Percentiles rank a stretch among this genome's conserved stretches.
Evolutionary conservation across 2,888 invertebrate genomes (phyloP).

Genomic region (Synanthedon tipuliformis): DNA sequence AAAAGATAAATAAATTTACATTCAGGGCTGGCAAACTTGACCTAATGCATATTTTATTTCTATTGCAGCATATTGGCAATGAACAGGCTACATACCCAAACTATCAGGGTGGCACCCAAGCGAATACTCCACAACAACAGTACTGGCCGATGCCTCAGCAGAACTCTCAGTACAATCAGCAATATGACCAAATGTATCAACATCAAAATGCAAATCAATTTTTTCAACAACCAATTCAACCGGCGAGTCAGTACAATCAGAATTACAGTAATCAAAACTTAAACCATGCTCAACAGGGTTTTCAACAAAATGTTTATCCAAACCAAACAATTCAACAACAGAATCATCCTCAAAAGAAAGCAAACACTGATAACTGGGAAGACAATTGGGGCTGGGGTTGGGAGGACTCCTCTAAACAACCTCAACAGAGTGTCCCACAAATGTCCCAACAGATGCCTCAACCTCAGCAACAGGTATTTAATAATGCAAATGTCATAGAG

Average conservation of each 20-base stretch:
- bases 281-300: constrained; percentile 28
- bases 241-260: constrained; percentile 38
- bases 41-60: constrained; percentile 3
- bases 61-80: constrained; percentile 45
- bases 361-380: constrained; percentile 46
- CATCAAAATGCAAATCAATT: constrained; percentile 44
- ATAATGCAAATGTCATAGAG: constrained; percentile 63
- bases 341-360: constrained; percentile 26
- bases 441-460: constrained; percentile 12
- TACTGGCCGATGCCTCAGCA: constrained; percentile 39
- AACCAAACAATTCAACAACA: constrained; percentile 32
- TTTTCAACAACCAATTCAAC: constrained; percentile 27
- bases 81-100: constrained; percentile 47
- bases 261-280: constrained; percentile 37
- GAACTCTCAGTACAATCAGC: constrained; percentile 24
- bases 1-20: too few species aligned
- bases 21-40: background rate
- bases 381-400: constrained; percentile 73
- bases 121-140: constrained; percentile 30
- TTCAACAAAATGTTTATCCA: constrained; percentile 38
- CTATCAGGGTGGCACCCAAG: constrained; percentile 25
- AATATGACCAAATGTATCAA: constrained; percentile 44
- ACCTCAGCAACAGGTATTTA: constrained; percentile 21
- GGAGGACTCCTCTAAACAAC: constrained; percentile 65
- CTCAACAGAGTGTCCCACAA: constrained; percentile 23